Evolutionary conservation across 2,113 vertebrate species (phyloP).

Genomic region (Strix aluco): DNA sequence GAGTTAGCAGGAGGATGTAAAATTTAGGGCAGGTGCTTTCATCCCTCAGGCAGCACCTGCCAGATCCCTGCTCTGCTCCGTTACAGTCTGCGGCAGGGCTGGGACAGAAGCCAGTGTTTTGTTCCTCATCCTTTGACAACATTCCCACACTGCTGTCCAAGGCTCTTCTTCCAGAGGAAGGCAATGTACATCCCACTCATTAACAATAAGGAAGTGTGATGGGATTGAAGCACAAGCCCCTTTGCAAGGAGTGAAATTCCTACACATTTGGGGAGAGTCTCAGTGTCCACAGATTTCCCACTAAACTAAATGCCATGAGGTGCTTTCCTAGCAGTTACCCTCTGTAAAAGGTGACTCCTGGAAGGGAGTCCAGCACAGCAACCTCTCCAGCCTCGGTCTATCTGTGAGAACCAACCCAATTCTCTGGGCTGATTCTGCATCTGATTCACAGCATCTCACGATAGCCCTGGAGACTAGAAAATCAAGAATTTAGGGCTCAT

Average conservation of each 20-base stretch:
- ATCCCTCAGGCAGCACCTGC: not conserved
- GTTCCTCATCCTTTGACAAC: not conserved
- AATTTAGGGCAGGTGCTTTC: not conserved
- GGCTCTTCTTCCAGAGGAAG: not conserved
- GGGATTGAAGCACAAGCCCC: not conserved
- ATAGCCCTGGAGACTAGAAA: not conserved
- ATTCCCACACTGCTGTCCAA: not conserved
- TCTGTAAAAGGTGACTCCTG: not conserved
- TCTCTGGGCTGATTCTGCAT: not conserved
- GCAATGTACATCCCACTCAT: rapidly evolving
- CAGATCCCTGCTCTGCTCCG: not conserved
- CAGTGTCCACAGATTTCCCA: not conserved
- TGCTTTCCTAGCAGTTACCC: not conserved
- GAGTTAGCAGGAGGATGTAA: not conserved
- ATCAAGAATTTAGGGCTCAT: not conserved
- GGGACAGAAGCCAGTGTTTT: not conserved
- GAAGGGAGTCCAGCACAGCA: not conserved
- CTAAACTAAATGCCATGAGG: not conserved
- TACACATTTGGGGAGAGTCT: not conserved
- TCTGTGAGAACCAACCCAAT: not conserved
- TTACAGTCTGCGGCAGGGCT: not conserved
- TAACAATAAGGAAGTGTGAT: not conserved
- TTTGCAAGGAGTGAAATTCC: not conserved
- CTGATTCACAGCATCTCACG: not conserved
- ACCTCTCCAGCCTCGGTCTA: not conserved